Evolutionary conservation across 2,113 vertebrate genomes (phyloP).

Genomic region (Galbula dea): DNA sequence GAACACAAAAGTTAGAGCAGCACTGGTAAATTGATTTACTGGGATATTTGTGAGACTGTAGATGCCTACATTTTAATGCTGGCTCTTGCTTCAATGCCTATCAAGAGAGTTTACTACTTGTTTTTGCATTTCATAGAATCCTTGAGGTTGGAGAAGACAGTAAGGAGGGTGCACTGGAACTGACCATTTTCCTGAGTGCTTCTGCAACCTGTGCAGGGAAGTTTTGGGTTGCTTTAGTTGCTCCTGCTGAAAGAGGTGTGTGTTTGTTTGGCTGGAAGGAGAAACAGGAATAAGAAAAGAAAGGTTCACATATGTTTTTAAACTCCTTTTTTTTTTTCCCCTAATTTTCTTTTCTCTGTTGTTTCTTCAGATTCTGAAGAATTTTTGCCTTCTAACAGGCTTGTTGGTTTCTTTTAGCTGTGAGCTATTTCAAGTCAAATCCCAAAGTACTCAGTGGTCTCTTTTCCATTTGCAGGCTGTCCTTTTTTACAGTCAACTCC

Average conservation of each 20-base stretch:
- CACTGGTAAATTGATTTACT: background rate
- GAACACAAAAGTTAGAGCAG: background rate
- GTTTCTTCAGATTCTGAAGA: background rate
- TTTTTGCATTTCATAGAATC: no score
- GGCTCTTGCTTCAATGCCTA: background rate
- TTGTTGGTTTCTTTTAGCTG: background rate
- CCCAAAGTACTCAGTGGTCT: background rate
- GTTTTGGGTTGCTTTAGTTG: background rate
- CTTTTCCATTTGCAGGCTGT: background rate
- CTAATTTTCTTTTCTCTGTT: background rate
- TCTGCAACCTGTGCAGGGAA: background rate
- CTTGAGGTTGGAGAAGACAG: background rate
- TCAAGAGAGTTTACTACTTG: accelerated
- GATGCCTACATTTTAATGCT: background rate
- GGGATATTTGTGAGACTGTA: background rate
- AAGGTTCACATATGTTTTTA: background rate
- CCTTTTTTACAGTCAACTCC: background rate
- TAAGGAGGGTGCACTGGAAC: background rate
- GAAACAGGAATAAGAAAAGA: background rate
- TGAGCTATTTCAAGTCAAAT: background rate
- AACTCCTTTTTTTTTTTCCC: background rate
- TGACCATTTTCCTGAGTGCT: background rate
- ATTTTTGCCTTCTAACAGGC: background rate
- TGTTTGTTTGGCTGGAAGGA: background rate
- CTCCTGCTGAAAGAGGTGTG: background rate